Evolutionary conservation across 2,888 invertebrate genomes (phyloP).

Genomic region (Amphipyra tragopoginis): DNA sequence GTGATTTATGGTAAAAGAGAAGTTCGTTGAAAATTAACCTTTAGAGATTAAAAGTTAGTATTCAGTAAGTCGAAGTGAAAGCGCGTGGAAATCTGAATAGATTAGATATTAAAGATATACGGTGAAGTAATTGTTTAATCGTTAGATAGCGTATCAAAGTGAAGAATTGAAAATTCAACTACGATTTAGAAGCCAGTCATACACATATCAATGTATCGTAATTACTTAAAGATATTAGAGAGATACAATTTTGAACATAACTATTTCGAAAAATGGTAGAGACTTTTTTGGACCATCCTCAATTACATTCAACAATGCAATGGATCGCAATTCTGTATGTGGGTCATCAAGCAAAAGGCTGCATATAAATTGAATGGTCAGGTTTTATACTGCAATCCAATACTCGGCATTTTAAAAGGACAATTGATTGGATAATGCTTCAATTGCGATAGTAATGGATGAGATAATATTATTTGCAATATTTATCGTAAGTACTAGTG

Average conservation of each 20-base stretch:
- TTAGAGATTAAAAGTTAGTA: constrained; percentile 17
- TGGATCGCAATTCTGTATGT: too few species aligned
- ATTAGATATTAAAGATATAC: constrained; percentile 1
- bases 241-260: too few species aligned
- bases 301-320: too few species aligned
- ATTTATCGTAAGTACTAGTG: too few species aligned
- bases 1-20: constrained; percentile 30
- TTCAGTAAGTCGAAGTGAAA: constrained; percentile 8
- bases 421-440: not conserved
- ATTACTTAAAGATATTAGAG: too few species aligned
- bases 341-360: not conserved
- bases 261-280: too few species aligned
- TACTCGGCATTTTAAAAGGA: not conserved
- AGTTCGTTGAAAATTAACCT: constrained; percentile 21
- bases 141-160: constrained; percentile 1
- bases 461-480: too few species aligned
- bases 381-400: not conserved
- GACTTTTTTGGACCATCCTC: too few species aligned
- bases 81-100: constrained; percentile 8
- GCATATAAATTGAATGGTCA: not conserved
- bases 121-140: constrained; percentile 13
- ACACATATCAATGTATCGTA: too few species aligned
- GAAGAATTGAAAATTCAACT: not conserved
- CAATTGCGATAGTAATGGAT: too few species aligned
- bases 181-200: not conserved